Base-by-base conservation (phyloP, 2,797 vertebrate genomes). In the Telmatherina bonti region DNA sequence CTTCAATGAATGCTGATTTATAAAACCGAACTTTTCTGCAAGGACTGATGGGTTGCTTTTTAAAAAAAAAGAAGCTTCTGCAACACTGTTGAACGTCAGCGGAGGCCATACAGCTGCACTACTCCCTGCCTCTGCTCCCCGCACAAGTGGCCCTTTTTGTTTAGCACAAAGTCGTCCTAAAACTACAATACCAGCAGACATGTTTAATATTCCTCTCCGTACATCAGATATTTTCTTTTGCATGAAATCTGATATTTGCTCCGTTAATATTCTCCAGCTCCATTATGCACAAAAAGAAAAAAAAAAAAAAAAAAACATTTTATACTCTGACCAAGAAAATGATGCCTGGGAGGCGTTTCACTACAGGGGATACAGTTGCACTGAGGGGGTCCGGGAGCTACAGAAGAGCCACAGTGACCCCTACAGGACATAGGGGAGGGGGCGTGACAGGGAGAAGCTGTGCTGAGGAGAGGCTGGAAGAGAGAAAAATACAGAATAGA, bases 321-420 rank as follows among this genome's bases (percentile, higher is more conserved):
- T 90, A 91, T 91, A 90, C 90, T 91, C 93, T 88, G 87, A 87
- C 91, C 92, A 91, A 89, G 88, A 91, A 94, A 94, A 93, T 87
- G 84, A 91, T 89, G 88, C 91, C 88, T 90, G 81, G 70, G 77
- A 91, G 90, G 87, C 58, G 70, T 90, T 83, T 88, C 72, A 82
- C 71, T 78, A 27, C 63, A 65, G 54, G 77, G 78, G 79, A 78
- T 70, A 75, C 62, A 64, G 72, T 70, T 7, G 35, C 68, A 33
- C 13, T 0, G 24, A 69, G 52, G 55, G 57, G 45, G 49, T 49
- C 2, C 29, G 0, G 33, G 1, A 0, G 76, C 61, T 75, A 72
- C 76, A 4, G 22, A 90, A 92, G 89, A 92, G 66, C 85, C 90
- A 93, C 89, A 95, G 77, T 93, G 93, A 80, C 93, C 91, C 91